A percentile compares a stretch with the other conserved stretches of the same genome.
These are phyloP conservation scores for Diorhabda elongata DNA, from an alignment of 1,140 invertebrate species.

Conservation along the genomic window DNA sequence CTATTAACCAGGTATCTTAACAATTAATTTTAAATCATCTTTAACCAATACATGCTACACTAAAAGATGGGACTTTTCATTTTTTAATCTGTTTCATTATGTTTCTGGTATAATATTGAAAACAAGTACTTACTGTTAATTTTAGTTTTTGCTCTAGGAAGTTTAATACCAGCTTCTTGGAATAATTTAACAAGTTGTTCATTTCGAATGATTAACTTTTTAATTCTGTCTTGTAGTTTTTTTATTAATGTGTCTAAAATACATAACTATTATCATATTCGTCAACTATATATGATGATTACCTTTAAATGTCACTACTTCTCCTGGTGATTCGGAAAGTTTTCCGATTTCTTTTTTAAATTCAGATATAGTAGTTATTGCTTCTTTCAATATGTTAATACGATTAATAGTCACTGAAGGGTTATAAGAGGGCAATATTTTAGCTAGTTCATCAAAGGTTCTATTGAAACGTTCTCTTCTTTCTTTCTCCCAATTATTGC, in stretches of 20 bases:
- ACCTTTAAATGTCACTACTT: conserved; percentile 27
- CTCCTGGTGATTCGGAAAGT: conserved; percentile 27
- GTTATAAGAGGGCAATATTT: conserved; percentile 51
- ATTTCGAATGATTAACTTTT: conserved; percentile 47
- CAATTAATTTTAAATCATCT: no score
- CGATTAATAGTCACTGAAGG: conserved; percentile 47
- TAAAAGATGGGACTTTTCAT: no score
- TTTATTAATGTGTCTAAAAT: conserved; percentile 41
- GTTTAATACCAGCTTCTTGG: conserved; percentile 46
- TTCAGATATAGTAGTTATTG: conserved; percentile 48
- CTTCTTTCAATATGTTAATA: conserved; percentile 50
- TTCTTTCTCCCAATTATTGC: conserved; percentile 52
- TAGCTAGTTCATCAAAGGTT: conserved; percentile 48
- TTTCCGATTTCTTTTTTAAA: conserved; percentile 48
- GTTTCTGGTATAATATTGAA: no score
- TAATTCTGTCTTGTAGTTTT: conserved; percentile 46
- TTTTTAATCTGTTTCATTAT: no score
- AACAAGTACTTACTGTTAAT: conserved; percentile 24
- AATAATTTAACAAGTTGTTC: conserved; percentile 49
- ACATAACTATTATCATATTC: conserved; percentile 14
- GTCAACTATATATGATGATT: neutral
- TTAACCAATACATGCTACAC: no score
- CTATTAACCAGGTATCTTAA: no score
- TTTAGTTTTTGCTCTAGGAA: conserved; percentile 41
- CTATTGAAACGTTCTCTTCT: conserved; percentile 51